phyloP scores from a whole-genome alignment of 53 echinoderm and acorn worm genomes.

The Zoroaster sp. region DNA sequence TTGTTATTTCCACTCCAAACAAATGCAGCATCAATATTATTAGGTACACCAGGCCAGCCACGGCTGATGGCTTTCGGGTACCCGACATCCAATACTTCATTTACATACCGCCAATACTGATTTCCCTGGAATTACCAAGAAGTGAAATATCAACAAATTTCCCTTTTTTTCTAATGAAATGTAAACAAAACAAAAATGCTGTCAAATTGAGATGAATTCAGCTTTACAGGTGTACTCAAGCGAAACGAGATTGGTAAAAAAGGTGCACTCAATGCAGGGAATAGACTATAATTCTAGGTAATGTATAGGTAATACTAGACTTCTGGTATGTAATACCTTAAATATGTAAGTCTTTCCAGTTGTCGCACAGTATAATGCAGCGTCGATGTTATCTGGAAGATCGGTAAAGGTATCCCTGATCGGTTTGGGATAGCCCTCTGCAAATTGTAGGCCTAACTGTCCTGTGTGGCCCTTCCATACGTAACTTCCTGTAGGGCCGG shows the following conservation, averaged over 20 bases:
- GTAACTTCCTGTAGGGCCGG: constrained; percentile 48
- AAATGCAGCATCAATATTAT: constrained; percentile 85
- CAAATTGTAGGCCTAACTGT: neutral
- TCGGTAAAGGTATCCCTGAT: constrained; percentile 65
- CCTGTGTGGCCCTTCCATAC: constrained; percentile 65
- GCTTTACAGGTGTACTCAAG: too few relatives aligned
- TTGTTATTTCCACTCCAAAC: constrained; percentile 74
- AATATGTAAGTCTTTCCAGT: constrained; percentile 66
- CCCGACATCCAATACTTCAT: constrained; percentile 51
- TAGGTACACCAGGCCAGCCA: constrained; percentile 70
- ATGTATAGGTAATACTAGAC: too few relatives aligned
- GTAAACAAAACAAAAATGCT: too few relatives aligned
- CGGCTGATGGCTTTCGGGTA: constrained; percentile 64
- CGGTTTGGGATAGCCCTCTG: constrained; percentile 46
- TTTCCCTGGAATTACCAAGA: constrained; percentile 59
- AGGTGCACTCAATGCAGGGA: too few relatives aligned
- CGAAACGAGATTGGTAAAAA: too few relatives aligned
- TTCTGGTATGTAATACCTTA: constrained; percentile 52
- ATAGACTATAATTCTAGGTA: too few relatives aligned
- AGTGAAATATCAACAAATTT: neutral
- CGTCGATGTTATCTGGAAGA: constrained; percentile 75
- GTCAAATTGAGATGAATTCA: too few relatives aligned
- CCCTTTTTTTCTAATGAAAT: too few relatives aligned
- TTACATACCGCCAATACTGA: constrained; percentile 64
- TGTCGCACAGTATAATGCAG: constrained; percentile 43